Evolutionary conservation across 2,888 invertebrate genomes (phyloP), one percentile per base, ranked within the genome.

Genomic region (Lissocephala sabroskyi): DNA sequence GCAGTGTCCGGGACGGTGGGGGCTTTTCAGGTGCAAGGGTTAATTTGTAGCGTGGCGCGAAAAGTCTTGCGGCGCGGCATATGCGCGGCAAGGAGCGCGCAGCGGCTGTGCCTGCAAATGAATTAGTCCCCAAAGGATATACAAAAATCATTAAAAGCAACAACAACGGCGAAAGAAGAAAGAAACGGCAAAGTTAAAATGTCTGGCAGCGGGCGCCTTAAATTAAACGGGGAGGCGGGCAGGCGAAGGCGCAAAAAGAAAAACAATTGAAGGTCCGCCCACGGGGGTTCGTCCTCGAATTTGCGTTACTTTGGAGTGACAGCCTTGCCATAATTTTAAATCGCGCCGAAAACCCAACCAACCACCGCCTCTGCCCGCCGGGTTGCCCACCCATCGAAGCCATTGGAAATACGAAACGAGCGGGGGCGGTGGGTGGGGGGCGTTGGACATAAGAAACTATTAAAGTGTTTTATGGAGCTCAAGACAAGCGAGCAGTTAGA

Each of bases 401-500:
- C 46, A 55, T 70, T 62, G 53, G 65, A 53, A 51, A 55, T 52
- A 53, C 75, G 59, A 58, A 52, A 60, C 53, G 49, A 19, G 17
- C 18, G 10, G 33, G n/a, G 41, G 17, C 18, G 41, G 53, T 35
- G 32, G 32, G 9, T 13, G 35, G 23, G 23, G 3, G 23, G 23
- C 7, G 40, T 18, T 33, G 26, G 63, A 50, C 56, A 55, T 52
- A 71, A 78, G 67, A 79, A 81, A 82, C 82, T 82, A 82, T 83
- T 80, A 82, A 82, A 83, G 83, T 83, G 83, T 83, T 82, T 82
- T 82, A 82, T 83, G 80, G 80, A 79, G 75, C 71, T 77, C 71
- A 65, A 82, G 82, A 82, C 82, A 82, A 81, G 82, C 70, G 67
- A 57, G 33, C 57, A 47, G 53, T 49, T 65, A 79, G 75, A 79